Conservation (phyloP, 2,888 invertebrate genomes). For the Aspidiotus destructor region DNA sequence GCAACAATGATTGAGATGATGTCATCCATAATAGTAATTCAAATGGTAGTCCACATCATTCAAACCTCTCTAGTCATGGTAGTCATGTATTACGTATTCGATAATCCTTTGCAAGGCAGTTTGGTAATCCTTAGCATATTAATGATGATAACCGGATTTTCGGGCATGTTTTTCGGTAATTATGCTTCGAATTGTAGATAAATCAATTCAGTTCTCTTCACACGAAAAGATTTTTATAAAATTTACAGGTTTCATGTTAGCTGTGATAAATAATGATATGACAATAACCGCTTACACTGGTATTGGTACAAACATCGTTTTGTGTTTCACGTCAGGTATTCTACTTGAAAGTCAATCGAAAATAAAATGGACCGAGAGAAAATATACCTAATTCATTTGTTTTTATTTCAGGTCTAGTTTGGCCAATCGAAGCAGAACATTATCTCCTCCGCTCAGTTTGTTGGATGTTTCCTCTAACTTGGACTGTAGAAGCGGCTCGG, state of each 20-base stretch:
- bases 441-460: slow-evolving; percentile 49
- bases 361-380: not conserved
- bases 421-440: slow-evolving; percentile 64
- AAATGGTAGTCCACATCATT: slow-evolving; percentile 38
- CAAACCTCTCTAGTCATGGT: slow-evolving; percentile 39
- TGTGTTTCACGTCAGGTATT: slow-evolving; percentile 39
- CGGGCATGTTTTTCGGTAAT: slow-evolving; percentile 40
- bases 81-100: slow-evolving; percentile 39
- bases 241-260: slow-evolving; percentile 38
- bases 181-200: slow-evolving; percentile 5
- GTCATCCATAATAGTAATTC: slow-evolving; percentile 36
- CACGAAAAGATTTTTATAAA: too few relatives aligned
- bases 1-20: slow-evolving; percentile 36
- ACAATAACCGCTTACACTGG: slow-evolving; percentile 39
- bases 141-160: slow-evolving; percentile 38
- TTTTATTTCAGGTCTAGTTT: slow-evolving; percentile 45
- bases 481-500: slow-evolving; percentile 65
- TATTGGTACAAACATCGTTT: slow-evolving; percentile 39
- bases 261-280: slow-evolving; percentile 38
- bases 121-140: slow-evolving; percentile 38
- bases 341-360: not conserved
- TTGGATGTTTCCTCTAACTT: slow-evolving; percentile 63
- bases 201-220: too few relatives aligned
- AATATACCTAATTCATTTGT: not conserved
- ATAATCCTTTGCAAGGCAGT: slow-evolving; percentile 39